Evolutionary conservation across 2,113 vertebrate species (phyloP), one percentile per base, ranked within the genome.

Genomic region (Haplotaxodon microlepis): DNA sequence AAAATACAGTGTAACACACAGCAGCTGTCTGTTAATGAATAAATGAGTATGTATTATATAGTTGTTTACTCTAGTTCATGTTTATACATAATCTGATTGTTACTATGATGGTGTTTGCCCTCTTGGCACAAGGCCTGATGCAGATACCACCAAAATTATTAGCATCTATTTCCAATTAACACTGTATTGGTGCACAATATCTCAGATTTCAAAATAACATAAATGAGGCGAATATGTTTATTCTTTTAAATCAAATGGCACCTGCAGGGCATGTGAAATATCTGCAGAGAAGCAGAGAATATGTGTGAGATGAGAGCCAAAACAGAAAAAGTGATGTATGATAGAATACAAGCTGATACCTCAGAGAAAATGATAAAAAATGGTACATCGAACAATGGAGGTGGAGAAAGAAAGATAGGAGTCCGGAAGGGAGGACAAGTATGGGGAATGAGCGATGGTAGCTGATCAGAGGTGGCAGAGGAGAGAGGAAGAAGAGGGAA

Each of bases 351-450:
- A 88, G 80, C 84, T 19, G 88, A 92, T 86, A 84, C 85, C 29
- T 81, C 80, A 3, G 66, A 85, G 86, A 85, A 91, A 91, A 92
- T 47, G 54, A 92, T 91, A 89, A 92, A 90, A 86, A 89, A 92
- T 83, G 85, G 53, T 34, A 24, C 54, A 78, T 27, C 8, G 42
- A 38, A 82, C 81, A 84, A 40, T 3, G 38, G 80, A 85, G 82
- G 66, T 82, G 86, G 88, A 89, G 89, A 90, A 40, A 38, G 84
- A 90, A 81, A 81, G 42, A 81, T 54, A 14, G 29, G 50, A 86
- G 85, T 81, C 71, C n/a, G 7, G 56, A 88, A 89, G 88, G 92
- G 92, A 93, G 91, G 94, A 92, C 87, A 89, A 85, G 83, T 76
- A 45, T 7, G 2, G 51, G n/a, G 84, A 84, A 87, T 94, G 88